phyloP scores from a whole-genome alignment of 2,888 invertebrate species.

The Copidosoma aretas region DNA sequence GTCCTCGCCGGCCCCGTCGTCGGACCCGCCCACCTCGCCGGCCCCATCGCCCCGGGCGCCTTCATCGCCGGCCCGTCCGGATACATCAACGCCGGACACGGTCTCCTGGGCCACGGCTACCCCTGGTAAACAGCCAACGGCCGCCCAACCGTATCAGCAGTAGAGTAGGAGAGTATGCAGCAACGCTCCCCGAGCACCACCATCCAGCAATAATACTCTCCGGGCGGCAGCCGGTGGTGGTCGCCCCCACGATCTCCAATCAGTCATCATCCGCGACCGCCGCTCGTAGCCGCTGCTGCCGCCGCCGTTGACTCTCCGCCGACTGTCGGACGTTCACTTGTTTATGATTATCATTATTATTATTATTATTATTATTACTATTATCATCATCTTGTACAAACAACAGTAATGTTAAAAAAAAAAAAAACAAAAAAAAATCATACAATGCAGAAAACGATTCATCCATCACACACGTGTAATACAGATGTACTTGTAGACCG shows the following conservation, averaged over 20 bases:
- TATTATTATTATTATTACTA: too few relatives aligned
- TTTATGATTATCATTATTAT: too few relatives aligned
- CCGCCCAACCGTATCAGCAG: neutral
- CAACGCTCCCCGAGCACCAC: neutral
- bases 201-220: neutral
- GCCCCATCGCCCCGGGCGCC: slow-evolving; percentile 56
- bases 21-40: slow-evolving; percentile 54
- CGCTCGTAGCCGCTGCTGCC: too few relatives aligned
- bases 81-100: slow-evolving; percentile 54
- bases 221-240: neutral
- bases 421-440: slow-evolving; percentile 3
- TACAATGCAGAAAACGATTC: slow-evolving; percentile 12
- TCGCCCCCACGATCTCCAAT: slow-evolving; percentile 51
- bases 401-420: neutral
- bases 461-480: neutral
- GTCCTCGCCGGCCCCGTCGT: slow-evolving; percentile 56
- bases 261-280: neutral
- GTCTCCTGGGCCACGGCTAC: neutral
- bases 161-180: neutral
- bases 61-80: slow-evolving; percentile 59
- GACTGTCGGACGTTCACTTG: too few relatives aligned
- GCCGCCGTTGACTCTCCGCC: too few relatives aligned
- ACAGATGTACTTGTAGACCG: neutral
- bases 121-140: neutral
- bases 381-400: too few relatives aligned